Percentiles rank a stretch among this genome's conserved stretches.
Conservation (phyloP, 2,797 vertebrate genomes). For the Syndactyla subalaris region DNA sequence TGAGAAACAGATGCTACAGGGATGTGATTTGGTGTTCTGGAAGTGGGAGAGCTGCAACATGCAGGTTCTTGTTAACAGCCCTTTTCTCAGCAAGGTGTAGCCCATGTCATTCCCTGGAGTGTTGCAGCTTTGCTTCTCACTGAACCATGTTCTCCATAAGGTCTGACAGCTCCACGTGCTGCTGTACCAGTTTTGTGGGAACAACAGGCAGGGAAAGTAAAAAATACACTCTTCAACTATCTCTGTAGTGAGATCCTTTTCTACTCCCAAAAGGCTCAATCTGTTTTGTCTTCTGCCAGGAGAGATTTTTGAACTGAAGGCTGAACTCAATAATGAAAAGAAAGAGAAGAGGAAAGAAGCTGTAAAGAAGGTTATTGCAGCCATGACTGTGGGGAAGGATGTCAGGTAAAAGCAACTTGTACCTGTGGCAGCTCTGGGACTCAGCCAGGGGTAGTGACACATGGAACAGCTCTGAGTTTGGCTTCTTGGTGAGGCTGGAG, state of each 20-base stretch:
- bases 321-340: conserved; percentile 99
- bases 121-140: neutral
- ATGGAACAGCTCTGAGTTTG: neutral
- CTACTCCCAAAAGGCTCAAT: neutral
- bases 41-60: conserved; percentile 44
- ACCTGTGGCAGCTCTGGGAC: neutral
- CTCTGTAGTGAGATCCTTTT: neutral
- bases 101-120: neutral
- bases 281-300: conserved; percentile 76
- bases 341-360: conserved; percentile 99
- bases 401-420: conserved; percentile 84
- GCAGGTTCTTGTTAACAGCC: neutral
- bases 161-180: neutral
- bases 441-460: fast-evolving
- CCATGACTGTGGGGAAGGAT: conserved; percentile 99
- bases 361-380: conserved; percentile 98
- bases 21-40: neutral
- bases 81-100: neutral
- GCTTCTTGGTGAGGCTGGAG: neutral
- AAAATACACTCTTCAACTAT: neutral
- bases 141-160: neutral
- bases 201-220: neutral
- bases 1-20: conserved; percentile 1
- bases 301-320: conserved; percentile 99
- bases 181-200: neutral